phyloP scores from a whole-genome alignment of 1,140 invertebrate species.

The Onthophagus taurus region DNA sequence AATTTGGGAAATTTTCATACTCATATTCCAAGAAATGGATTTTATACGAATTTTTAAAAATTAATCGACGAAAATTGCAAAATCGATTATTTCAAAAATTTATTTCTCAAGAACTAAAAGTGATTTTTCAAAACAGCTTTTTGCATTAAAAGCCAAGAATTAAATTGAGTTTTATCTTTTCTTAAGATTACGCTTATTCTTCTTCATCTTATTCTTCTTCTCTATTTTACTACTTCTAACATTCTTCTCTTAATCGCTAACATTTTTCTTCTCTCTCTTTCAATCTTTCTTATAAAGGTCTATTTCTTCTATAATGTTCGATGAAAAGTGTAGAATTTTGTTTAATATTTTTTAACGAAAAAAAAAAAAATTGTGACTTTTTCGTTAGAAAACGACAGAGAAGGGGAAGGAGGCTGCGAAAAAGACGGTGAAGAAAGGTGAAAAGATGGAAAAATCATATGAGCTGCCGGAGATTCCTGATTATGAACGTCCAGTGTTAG shows the following conservation, averaged over 20 bases:
- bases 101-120: too few relatives aligned
- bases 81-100: too few relatives aligned
- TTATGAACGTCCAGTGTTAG: slow-evolving; percentile 55
- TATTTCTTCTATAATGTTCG: background rate
- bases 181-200: too few relatives aligned
- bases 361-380: too few relatives aligned
- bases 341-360: background rate
- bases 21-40: too few relatives aligned
- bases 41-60: too few relatives aligned
- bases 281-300: slow-evolving; percentile 1
- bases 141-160: too few relatives aligned
- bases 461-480: slow-evolving; percentile 62
- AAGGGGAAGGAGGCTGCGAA: slow-evolving; percentile 32
- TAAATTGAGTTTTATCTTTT: too few relatives aligned
- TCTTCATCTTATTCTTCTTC: slow-evolving; percentile 5
- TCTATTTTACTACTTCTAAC: background rate
- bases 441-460: slow-evolving; percentile 45
- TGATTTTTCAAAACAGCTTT: too few relatives aligned
- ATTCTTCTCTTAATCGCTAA: background rate
- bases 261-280: slow-evolving; percentile 10
- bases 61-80: too few relatives aligned
- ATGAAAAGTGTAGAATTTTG: background rate
- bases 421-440: slow-evolving; percentile 25
- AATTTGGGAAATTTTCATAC: too few relatives aligned
- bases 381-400: slow-evolving; percentile 39